A percentile compares a stretch with the other conserved stretches of the same genome.
These are phyloP conservation scores for Lochmaea crataegi DNA, from an alignment of 2,888 invertebrate species.

Conservation along the genomic window DNA sequence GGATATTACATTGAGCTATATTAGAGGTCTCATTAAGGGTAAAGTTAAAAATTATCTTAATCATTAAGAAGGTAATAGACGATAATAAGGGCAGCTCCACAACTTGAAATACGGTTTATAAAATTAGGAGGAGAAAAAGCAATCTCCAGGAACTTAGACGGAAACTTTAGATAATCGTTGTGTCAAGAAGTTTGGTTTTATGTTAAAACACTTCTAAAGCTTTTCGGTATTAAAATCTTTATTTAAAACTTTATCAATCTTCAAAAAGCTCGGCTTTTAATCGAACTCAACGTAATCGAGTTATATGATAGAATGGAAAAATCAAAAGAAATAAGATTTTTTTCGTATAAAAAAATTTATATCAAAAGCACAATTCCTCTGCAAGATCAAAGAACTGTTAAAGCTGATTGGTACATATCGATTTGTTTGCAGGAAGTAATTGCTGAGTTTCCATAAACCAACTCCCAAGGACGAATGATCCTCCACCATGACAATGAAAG, in stretches of 20 bases:
- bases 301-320: neutral
- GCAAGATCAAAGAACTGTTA: too few species aligned
- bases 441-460: too few species aligned
- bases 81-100: conserved; percentile 39
- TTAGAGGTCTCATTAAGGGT: conserved; percentile 37
- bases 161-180: conserved; percentile 22
- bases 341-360: too few species aligned
- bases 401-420: too few species aligned
- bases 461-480: too few species aligned
- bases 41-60: conserved; percentile 44
- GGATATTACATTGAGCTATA: conserved; percentile 36
- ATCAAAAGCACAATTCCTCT: too few species aligned
- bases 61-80: conserved; percentile 43
- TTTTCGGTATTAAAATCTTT: conserved; percentile 4
- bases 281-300: neutral
- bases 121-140: conserved; percentile 36
- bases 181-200: conserved; percentile 29
- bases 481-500: too few species aligned
- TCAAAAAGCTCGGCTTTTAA: neutral
- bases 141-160: conserved; percentile 20
- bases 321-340: neutral
- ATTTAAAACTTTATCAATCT: conserved; percentile 10
- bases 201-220: conserved; percentile 21
- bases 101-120: conserved; percentile 37
- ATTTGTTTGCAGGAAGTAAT: too few species aligned